A percentile compares a stretch with the other conserved stretches of the same genome.
Evolutionary conservation across 2,888 invertebrate genomes (phyloP).

Genomic region (Drosophila aldrichi): DNA sequence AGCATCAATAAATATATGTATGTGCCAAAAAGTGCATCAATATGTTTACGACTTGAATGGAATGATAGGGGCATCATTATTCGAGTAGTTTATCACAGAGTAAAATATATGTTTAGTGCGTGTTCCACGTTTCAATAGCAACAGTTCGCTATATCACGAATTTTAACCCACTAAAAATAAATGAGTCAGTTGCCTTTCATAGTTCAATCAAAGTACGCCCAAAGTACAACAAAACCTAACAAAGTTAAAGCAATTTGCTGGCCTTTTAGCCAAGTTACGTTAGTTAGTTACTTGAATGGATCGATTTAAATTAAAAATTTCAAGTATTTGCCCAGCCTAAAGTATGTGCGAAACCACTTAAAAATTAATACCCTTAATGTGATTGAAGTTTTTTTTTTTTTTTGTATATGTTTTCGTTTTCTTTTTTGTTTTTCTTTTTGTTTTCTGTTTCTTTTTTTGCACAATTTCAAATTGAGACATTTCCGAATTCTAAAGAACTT

Average conservation of each 20-base stretch:
- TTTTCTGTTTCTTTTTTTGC: constrained; percentile 1
- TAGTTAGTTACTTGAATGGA: constrained; percentile 1
- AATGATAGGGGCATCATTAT: neutral
- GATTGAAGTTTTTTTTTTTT: constrained; percentile 11
- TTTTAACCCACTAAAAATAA: neutral
- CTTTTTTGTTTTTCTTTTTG: neutral
- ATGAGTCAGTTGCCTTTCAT: neutral
- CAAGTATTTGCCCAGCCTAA: neutral
- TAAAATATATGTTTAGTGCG: neutral
- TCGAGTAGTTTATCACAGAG: neutral
- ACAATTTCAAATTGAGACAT: constrained; percentile 36
- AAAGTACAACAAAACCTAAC: neutral
- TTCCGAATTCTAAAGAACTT: constrained; percentile 35
- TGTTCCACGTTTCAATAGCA: neutral
- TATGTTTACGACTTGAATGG: constrained; percentile 14
- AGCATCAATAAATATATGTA: constrained; percentile 16
- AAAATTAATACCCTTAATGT: constrained; percentile 5
- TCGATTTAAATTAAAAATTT: constrained; percentile 6
- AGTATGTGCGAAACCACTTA: neutral
- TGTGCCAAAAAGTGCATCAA: constrained; percentile 1
- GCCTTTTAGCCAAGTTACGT: neutral
- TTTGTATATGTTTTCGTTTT: neutral
- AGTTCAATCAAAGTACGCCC: neutral
- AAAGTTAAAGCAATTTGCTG: neutral
- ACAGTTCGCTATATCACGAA: neutral